These are phyloP conservation scores for Pogonophryne albipinna DNA, from an alignment of 2,797 vertebrate genomes.

Conservation along the genomic window DNA sequence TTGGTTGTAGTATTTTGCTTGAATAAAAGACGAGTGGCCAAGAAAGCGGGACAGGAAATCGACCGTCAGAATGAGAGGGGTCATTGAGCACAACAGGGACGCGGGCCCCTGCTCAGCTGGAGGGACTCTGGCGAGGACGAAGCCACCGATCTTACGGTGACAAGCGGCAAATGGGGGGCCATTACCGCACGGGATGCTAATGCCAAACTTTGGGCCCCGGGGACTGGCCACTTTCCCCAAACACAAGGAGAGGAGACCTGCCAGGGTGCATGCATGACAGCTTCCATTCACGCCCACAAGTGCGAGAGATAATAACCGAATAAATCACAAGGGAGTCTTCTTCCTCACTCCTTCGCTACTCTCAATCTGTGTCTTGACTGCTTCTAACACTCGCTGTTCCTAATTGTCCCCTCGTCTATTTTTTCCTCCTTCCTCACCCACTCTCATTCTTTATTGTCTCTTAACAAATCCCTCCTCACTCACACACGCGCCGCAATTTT, in stretches of 20 bases:
- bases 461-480: conserved; percentile 55
- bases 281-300: conserved; percentile 79
- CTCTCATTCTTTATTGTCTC: conserved; percentile 70
- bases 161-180: conserved; percentile 81
- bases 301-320: conserved; percentile 80
- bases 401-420: conserved; percentile 73
- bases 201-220: conserved; percentile 74
- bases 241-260: conserved; percentile 68
- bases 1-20: conserved; percentile 16
- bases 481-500: conserved; percentile 26
- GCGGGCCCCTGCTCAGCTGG: conserved; percentile 69
- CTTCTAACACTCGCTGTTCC: conserved; percentile 65
- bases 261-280: conserved; percentile 73
- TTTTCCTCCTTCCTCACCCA: conserved; percentile 61
- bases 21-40: conserved; percentile 15
- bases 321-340: conserved; percentile 79
- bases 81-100: conserved; percentile 76
- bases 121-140: conserved; percentile 71
- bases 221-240: conserved; percentile 66
- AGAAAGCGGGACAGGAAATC: conserved; percentile 40
- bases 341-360: conserved; percentile 54
- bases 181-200: conserved; percentile 80
- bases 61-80: conserved; percentile 71
- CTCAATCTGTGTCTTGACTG: conserved; percentile 66
- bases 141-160: conserved; percentile 83